These are phyloP conservation scores for Mechanitis mazaeus DNA, from an alignment of 2,888 invertebrate genomes.

Conservation along the genomic window DNA sequence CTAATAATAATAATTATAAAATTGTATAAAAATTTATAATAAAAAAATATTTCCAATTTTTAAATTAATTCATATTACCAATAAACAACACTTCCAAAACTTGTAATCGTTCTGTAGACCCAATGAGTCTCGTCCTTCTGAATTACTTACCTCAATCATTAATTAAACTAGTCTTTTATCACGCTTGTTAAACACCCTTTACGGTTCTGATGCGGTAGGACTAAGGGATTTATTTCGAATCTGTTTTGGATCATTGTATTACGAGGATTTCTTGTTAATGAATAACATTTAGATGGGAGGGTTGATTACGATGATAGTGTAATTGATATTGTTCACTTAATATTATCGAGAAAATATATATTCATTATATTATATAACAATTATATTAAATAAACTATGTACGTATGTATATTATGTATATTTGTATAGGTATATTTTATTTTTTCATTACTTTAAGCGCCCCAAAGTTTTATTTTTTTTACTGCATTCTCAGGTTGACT, in stretches of 20 bases:
- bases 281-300: constrained; percentile 28
- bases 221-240: constrained; percentile 28
- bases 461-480: too few relatives aligned
- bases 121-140: constrained; percentile 17
- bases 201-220: constrained; percentile 23
- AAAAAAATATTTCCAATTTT: background rate
- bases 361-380: too few relatives aligned
- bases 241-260: constrained; percentile 30
- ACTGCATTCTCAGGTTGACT: too few relatives aligned
- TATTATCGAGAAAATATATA: constrained; percentile 2
- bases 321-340: constrained; percentile 27
- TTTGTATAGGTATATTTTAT: too few relatives aligned
- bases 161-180: constrained; percentile 28
- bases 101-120: constrained; percentile 14
- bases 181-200: constrained; percentile 28
- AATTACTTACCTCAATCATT: constrained; percentile 26
- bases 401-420: too few relatives aligned
- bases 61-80: background rate
- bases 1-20: background rate
- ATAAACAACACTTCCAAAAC: background rate
- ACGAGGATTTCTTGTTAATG: constrained; percentile 29
- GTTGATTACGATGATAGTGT: constrained; percentile 21
- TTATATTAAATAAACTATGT: too few relatives aligned
- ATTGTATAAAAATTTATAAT: background rate
- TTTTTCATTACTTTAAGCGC: too few relatives aligned